These are phyloP conservation scores for Progne subis DNA, from an alignment of 2,113 vertebrate genomes.

Conservation along the genomic window DNA sequence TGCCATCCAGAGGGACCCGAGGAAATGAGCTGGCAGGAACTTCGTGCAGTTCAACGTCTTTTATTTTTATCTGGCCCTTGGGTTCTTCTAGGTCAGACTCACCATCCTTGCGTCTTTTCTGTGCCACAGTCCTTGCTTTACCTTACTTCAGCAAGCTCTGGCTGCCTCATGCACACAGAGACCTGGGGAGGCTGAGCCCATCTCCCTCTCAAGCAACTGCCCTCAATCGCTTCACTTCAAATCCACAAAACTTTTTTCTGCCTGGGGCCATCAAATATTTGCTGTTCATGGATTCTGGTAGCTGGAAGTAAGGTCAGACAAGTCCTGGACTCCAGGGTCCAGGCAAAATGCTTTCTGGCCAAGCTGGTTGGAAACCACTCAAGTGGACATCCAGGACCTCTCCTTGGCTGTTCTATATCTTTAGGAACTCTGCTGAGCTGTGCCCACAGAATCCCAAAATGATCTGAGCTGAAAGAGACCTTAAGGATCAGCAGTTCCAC, in stretches of 20 bases:
- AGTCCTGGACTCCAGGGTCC: background rate
- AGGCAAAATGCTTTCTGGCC: background rate
- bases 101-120: background rate
- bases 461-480: background rate
- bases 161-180: background rate
- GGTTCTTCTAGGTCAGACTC: background rate
- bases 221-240: background rate
- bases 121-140: background rate
- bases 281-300: background rate
- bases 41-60: rapidly evolving
- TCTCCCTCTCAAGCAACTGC: background rate
- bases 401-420: background rate
- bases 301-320: background rate
- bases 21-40: background rate
- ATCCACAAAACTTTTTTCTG: background rate
- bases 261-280: background rate
- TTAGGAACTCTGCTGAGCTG: background rate
- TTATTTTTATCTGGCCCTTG: background rate
- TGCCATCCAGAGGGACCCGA: slow-evolving; percentile 39
- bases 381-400: background rate
- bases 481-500: background rate
- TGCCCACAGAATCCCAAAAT: background rate
- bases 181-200: background rate
- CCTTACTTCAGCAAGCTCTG: background rate
- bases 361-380: rapidly evolving